Base-by-base conservation (phyloP, 1,140 invertebrate species). In the Orius laevigatus region DNA sequence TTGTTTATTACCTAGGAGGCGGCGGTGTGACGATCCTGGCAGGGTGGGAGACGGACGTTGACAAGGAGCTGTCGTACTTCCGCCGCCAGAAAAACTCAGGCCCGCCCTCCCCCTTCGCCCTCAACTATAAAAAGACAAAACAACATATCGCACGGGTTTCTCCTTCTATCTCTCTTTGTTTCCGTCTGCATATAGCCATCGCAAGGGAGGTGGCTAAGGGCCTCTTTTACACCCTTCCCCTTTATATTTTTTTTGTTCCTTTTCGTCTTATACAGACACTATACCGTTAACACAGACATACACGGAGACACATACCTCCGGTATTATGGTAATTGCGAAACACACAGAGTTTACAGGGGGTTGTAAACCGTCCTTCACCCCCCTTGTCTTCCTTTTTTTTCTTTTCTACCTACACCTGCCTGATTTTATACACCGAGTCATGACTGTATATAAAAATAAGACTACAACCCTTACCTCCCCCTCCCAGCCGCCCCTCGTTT, bases 381-480 rank as follows among this genome's bases (percentile, higher is more conserved):
- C 25, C 25, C 25, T n/a, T n/a, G n/a, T n/a, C n/a, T 25, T 25
- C 25, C 43, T 45, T 42, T 16, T 45, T 42, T 16, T 38, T 16
- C 36, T 38, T 32, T 31, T 10, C 43, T 45, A 31, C 32, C 25
- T 45, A 45, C 25, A 45, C 43, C 43, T 45, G 43, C 43, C 43
- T 45, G 43, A 45, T 45, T 45, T 45, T 45, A 45, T 45, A 45
- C 43, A 45, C 19, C 43, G 18, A 45, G 43, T 45, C 43, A 45
- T 45, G 43, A 31, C 6, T 45, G 43, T 45, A 45, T 42, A 42
- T 45, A 45, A 45, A 43, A 45, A 45, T 45, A 45, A 45, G 43
- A 31, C 43, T 45, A 45, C 43, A 32, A 45, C 19, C 43, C 12
- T 11, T 19, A 14, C 12, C 40, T 15, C 12, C 8, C 40, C 18